A percentile compares a stretch with the other conserved stretches of the same genome.
These are phyloP conservation scores for Ophthalmolycus amberensis DNA, from an alignment of 2,113 vertebrate genomes.

Conservation along the genomic window DNA sequence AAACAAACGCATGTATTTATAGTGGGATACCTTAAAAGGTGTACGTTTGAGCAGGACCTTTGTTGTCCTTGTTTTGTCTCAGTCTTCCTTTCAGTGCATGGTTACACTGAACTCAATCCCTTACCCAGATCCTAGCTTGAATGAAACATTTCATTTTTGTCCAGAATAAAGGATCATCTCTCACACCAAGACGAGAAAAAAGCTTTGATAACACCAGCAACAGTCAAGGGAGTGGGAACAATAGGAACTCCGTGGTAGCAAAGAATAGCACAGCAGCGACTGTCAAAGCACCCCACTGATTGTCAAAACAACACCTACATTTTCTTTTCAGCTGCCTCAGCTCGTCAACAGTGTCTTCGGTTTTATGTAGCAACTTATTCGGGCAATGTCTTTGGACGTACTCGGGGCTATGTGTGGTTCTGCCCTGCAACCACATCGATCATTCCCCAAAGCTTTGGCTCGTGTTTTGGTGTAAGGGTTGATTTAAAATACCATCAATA, in stretches of 20 bases:
- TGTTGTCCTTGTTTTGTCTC: slow-evolving; percentile 17
- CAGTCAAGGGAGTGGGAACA: slow-evolving; percentile 32
- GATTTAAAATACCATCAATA: slow-evolving; percentile 29
- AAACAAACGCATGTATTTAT: not conserved
- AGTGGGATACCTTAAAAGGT: not conserved
- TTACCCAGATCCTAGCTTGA: slow-evolving; percentile 33
- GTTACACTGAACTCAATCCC: slow-evolving; percentile 17
- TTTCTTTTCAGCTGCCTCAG: slow-evolving; percentile 19
- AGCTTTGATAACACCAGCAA: slow-evolving; percentile 55
- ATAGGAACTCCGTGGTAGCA: slow-evolving; percentile 20
- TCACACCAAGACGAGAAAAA: slow-evolving; percentile 47
- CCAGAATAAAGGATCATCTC: slow-evolving; percentile 47
- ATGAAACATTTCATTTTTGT: slow-evolving; percentile 47
- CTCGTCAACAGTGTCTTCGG: not conserved
- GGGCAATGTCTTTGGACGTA: slow-evolving; percentile 15
- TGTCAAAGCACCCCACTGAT: slow-evolving; percentile 48
- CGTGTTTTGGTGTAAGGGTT: slow-evolving; percentile 25
- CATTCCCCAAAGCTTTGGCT: slow-evolving; percentile 7
- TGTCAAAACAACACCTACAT: slow-evolving; percentile 53
- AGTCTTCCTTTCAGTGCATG: not conserved
- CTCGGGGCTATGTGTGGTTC: not conserved
- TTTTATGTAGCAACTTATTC: slow-evolving; percentile 30
- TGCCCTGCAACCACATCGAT: not conserved
- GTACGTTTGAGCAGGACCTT: not conserved
- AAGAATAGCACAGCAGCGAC: slow-evolving; percentile 36